phyloP scores from a whole-genome alignment of 2,113 vertebrate genomes.

The Pteruthius melanotis region DNA sequence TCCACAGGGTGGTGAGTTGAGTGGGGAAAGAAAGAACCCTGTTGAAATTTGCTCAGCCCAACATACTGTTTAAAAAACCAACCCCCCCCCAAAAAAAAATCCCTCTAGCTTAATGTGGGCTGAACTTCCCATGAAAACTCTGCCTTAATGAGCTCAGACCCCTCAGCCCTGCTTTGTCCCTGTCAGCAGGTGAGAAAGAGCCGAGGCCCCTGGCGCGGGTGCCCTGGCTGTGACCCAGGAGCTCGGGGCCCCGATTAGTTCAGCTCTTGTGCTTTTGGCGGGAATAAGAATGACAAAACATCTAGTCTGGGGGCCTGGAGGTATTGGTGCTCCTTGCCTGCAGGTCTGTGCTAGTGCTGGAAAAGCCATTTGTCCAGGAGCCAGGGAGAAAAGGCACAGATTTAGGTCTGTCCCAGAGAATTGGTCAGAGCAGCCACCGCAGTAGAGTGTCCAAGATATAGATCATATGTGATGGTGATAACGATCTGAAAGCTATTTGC shows the following conservation, averaged over 20 bases:
- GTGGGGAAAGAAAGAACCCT: not conserved
- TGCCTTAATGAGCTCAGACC: not conserved
- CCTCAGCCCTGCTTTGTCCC: conserved; percentile 12
- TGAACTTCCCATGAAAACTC: conserved; percentile 9
- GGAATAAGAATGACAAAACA: not conserved
- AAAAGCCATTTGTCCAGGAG: not conserved
- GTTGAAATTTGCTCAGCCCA: not conserved
- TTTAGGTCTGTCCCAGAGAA: not conserved
- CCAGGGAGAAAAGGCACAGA: not conserved
- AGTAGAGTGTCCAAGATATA: not conserved
- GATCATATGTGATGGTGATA: not conserved
- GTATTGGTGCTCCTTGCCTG: not conserved
- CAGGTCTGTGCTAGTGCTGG: not conserved
- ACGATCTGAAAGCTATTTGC: not conserved
- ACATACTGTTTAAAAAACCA: not conserved
- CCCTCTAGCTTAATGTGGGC: not conserved
- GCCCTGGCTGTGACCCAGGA: conserved; percentile 47
- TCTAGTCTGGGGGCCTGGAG: not conserved
- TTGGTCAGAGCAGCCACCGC: not conserved
- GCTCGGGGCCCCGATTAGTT: conserved; percentile 16
- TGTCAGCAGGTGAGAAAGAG: conserved; percentile 43
- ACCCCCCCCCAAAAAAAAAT: accelerated
- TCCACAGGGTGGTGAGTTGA: not conserved
- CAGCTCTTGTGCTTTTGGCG: not conserved
- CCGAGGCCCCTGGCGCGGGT: not conserved